These are phyloP conservation scores for Misgurnus anguillicaudatus DNA, from an alignment of 2,113 vertebrate species.

Conservation along the genomic window DNA sequence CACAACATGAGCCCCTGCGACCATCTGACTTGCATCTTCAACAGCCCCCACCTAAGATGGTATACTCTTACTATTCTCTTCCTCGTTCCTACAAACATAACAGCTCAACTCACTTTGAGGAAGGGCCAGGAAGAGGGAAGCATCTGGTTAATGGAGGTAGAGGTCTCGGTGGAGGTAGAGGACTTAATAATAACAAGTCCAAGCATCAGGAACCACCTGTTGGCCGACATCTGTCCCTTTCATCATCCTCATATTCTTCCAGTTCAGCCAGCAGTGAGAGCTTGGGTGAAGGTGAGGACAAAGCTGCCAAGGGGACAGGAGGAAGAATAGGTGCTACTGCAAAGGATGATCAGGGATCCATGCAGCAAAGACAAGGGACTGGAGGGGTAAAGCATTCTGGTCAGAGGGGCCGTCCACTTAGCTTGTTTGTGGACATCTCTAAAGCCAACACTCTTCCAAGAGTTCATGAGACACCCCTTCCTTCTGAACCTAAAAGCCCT, in stretches of 20 bases:
- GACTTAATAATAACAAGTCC: constrained; percentile 41
- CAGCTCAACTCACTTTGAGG: constrained; percentile 65
- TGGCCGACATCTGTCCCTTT: constrained; percentile 70
- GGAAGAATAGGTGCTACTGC: constrained; percentile 49
- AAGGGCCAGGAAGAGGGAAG: constrained; percentile 67
- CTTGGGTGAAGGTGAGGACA: constrained; percentile 75
- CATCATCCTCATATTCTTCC: constrained; percentile 78
- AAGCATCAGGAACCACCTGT: constrained; percentile 42
- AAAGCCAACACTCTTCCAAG: constrained; percentile 78
- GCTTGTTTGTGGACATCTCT: constrained; percentile 75
- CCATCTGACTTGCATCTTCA: constrained; percentile 62
- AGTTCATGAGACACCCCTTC: constrained; percentile 69
- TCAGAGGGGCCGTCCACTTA: constrained; percentile 69
- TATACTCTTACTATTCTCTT: constrained; percentile 77
- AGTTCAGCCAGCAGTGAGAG: constrained; percentile 82
- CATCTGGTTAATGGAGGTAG: constrained; percentile 56
- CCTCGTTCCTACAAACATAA: constrained; percentile 76
- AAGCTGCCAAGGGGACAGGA: constrained; percentile 51
- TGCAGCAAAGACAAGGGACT: constrained; percentile 64
- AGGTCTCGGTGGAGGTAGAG: constrained; percentile 49
- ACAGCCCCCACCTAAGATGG: constrained; percentile 73
- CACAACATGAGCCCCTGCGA: constrained; percentile 57
- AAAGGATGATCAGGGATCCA: constrained; percentile 37
- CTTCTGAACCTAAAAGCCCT: constrained; percentile 73
- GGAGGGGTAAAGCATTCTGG: constrained; percentile 65